A percentile compares a stretch with the other conserved stretches of the same genome.
Evolutionary conservation across 2,888 invertebrate species (phyloP).

Genomic region (Plebejus anna): DNA sequence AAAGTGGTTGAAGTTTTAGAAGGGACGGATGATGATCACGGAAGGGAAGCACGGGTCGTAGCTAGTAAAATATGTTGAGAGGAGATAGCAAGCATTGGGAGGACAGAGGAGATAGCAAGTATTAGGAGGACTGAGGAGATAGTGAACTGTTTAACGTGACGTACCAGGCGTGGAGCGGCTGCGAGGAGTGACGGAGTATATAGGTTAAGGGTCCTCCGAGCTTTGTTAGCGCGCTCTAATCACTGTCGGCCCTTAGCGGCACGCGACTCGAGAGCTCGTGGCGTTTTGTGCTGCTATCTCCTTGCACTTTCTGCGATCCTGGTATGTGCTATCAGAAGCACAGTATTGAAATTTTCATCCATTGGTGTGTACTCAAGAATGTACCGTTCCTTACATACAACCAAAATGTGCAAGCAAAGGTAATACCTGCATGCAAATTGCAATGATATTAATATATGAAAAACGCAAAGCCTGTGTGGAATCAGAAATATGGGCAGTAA

Average conservation of each 20-base stretch:
- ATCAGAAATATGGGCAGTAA: no score
- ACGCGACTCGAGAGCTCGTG: constrained; percentile 66
- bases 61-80: constrained; percentile 1
- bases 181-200: constrained; percentile 73
- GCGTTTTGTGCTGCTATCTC: constrained; percentile 71
- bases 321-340: constrained; percentile 44
- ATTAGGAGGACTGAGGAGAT: neutral
- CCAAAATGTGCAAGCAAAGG: no score
- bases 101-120: neutral
- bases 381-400: no score
- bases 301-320: constrained; percentile 49
- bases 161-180: constrained; percentile 60
- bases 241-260: constrained; percentile 71
- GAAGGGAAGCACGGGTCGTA: neutral
- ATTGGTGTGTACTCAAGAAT: neutral
- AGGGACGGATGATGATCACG: no score
- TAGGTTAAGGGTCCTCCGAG: constrained; percentile 74
- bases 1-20: no score
- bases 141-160: constrained; percentile 47
- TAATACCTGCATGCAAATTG: no score
- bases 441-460: no score
- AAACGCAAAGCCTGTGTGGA: no score
- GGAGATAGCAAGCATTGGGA: no score
- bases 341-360: neutral
- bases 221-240: constrained; percentile 80